Evolutionary conservation across 2,797 vertebrate species (phyloP).

Genomic region (Melanotaenia trifasciata): DNA sequence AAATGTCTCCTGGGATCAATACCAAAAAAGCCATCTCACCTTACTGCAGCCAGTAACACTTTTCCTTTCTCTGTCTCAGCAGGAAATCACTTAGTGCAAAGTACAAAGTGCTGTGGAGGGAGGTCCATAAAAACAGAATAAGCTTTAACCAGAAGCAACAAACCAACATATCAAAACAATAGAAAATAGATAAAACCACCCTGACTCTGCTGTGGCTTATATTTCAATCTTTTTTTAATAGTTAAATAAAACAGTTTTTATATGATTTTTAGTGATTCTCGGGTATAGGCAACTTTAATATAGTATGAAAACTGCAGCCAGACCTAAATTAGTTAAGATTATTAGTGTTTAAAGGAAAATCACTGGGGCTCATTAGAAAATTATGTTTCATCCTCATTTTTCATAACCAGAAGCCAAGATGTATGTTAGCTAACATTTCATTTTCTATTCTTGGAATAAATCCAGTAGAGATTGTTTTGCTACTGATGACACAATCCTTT

Average conservation of each 20-base stretch:
- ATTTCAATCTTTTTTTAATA: background rate
- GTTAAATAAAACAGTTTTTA: background rate
- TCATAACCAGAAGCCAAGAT: no score
- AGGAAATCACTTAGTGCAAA: constrained; percentile 43
- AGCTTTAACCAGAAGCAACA: background rate
- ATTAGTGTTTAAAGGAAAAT: no score
- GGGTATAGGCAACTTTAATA: background rate
- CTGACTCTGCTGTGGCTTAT: background rate
- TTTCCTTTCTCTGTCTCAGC: constrained; percentile 12
- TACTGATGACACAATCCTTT: background rate
- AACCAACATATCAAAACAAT: background rate
- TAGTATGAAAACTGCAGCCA: background rate
- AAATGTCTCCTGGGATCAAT: constrained; percentile 16
- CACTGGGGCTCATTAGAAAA: no score
- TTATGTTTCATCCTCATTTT: no score
- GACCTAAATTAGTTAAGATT: no score
- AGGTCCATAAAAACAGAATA: constrained; percentile 8
- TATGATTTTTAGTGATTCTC: background rate
- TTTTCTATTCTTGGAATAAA: background rate
- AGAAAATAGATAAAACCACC: background rate
- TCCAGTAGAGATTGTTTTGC: background rate
- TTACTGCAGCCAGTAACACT: constrained; percentile 6
- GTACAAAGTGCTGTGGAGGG: constrained; percentile 16
- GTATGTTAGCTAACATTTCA: no score
- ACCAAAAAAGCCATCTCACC: constrained; percentile 34